phyloP scores from a whole-genome alignment of 2,888 invertebrate genomes.

The Cetonia aurata region DNA sequence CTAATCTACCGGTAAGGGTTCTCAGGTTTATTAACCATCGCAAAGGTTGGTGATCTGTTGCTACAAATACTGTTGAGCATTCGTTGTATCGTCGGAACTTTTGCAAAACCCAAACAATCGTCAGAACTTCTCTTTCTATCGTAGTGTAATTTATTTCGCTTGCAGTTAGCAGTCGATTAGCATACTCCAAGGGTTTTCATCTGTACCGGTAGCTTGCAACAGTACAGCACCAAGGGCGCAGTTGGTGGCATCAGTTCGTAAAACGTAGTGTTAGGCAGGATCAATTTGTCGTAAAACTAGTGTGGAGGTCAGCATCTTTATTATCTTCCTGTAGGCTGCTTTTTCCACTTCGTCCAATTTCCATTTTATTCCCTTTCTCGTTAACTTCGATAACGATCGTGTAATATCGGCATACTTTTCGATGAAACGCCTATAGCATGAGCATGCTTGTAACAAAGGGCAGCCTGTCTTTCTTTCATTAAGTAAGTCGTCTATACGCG shows the following conservation, averaged over 20 bases:
- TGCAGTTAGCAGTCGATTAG: slow-evolving; percentile 52
- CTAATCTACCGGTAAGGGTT: slow-evolving; percentile 61
- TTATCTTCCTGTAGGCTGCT: slow-evolving; percentile 49
- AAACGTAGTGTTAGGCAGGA: slow-evolving; percentile 48
- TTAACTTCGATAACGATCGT: slow-evolving; percentile 43
- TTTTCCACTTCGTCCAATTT: slow-evolving; percentile 46
- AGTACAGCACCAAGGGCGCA: slow-evolving; percentile 52
- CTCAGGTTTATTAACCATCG: slow-evolving; percentile 64
- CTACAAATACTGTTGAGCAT: slow-evolving; percentile 57
- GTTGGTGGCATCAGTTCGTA: slow-evolving; percentile 54
- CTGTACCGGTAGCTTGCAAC: slow-evolving; percentile 50
- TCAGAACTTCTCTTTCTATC: slow-evolving; percentile 54
- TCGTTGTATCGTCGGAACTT: slow-evolving; percentile 65
- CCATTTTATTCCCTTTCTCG: slow-evolving; percentile 47
- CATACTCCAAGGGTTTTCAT: slow-evolving; percentile 54
- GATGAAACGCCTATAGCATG: too few relatives aligned
- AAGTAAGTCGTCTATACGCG: too few relatives aligned
- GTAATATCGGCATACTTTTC: slow-evolving; percentile 44
- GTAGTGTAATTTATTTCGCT: slow-evolving; percentile 54
- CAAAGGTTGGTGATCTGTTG: slow-evolving; percentile 66
- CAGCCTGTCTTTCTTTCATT: too few relatives aligned
- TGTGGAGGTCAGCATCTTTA: slow-evolving; percentile 48
- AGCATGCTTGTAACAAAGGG: too few relatives aligned
- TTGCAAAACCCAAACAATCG: slow-evolving; percentile 57
- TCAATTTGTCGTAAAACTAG: slow-evolving; percentile 53